Base-by-base conservation (phyloP, 2,888 invertebrate species). In the Megamerina dolium region DNA sequence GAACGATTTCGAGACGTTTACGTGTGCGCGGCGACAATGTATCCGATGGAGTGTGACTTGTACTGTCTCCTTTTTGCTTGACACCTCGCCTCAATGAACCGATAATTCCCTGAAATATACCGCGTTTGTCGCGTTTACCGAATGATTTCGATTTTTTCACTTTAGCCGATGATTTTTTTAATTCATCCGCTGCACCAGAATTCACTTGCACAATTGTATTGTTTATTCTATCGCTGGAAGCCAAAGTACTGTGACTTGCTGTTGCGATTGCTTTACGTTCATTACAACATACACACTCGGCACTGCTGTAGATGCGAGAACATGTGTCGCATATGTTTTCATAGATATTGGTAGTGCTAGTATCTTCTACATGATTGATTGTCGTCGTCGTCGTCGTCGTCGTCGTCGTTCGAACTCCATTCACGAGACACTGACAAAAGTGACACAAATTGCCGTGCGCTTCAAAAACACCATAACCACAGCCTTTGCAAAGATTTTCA, bases 311-410 rank as follows among this genome's bases (percentile, higher is more conserved):
- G 18, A 68, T 57, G 41, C 55, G 51, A n/a, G 61, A 60, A 36
- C 70, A 71, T 34, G 58, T 54, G 34, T 60, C 62, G 51, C 70
- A 70, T 27, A 70, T 63, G 51, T 70, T 70, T 49, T 70, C 71
- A 46, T 70, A 70, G 37, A 70, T 70, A 32, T 60, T 59, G 21
- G 50, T 50, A 38, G 46, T 52, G 45, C 51, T 50, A 37, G 50
- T 46, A 3, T 16, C 35, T 18, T 41, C 33, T 19, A 39, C 13
- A n/a, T n/a, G n/a, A n/a, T n/a, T n/a, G n/a, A n/a, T n/a, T 3
- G 34, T 36, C 31, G 59, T 54, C 6, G 13, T 10, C 4, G n/a
- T 27, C 5, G 21, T 14, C 20, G 45, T 36, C 9, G 36, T 29
- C 12, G 19, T 40, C 37, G 9, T 50, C 49, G 17, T 30, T 46